phyloP scores from a whole-genome alignment of 2,113 vertebrate genomes.

The Hypomesus transpacificus region DNA sequence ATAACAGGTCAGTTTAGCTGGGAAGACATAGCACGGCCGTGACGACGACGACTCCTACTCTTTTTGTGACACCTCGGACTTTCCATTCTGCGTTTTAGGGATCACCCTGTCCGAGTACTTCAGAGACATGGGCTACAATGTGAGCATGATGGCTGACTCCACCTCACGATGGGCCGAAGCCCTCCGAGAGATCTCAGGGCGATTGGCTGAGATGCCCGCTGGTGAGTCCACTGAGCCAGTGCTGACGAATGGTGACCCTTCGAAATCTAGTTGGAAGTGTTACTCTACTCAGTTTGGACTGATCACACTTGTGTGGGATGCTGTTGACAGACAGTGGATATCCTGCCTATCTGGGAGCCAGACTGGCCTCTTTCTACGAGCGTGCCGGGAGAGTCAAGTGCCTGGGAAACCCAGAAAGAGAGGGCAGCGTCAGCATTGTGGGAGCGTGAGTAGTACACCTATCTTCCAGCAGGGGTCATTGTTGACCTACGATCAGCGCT shows the following conservation, averaged over 20 bases:
- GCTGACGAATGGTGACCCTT: background rate
- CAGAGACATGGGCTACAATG: slow-evolving; percentile 97
- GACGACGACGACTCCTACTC: too few species aligned
- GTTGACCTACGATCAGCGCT: background rate
- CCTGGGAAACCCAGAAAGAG: slow-evolving; percentile 93
- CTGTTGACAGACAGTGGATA: slow-evolving; percentile 87
- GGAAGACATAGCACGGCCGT: too few species aligned
- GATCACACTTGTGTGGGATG: slow-evolving; percentile 6
- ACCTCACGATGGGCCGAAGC: slow-evolving; percentile 98
- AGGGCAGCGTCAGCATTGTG: slow-evolving; percentile 98
- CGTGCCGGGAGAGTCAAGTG: slow-evolving; percentile 95
- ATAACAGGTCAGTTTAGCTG: background rate
- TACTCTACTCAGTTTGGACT: background rate
- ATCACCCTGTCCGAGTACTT: slow-evolving; percentile 98
- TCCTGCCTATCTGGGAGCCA: slow-evolving; percentile 93
- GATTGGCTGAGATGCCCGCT: slow-evolving; percentile 97
- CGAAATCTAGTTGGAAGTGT: background rate
- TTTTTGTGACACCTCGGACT: too few species aligned
- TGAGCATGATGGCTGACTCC: slow-evolving; percentile 99
- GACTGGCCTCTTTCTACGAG: slow-evolving; percentile 95
- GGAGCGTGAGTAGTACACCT: slow-evolving; percentile 84
- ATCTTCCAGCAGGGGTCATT: background rate
- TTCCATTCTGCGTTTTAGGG: slow-evolving; percentile 62
- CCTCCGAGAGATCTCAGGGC: slow-evolving; percentile 93
- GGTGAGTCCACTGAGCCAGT: slow-evolving; percentile 68